A percentile compares a stretch with the other conserved stretches of the same genome.
Conservation (phyloP, 2,888 invertebrate genomes). For the Autographa gamma region DNA sequence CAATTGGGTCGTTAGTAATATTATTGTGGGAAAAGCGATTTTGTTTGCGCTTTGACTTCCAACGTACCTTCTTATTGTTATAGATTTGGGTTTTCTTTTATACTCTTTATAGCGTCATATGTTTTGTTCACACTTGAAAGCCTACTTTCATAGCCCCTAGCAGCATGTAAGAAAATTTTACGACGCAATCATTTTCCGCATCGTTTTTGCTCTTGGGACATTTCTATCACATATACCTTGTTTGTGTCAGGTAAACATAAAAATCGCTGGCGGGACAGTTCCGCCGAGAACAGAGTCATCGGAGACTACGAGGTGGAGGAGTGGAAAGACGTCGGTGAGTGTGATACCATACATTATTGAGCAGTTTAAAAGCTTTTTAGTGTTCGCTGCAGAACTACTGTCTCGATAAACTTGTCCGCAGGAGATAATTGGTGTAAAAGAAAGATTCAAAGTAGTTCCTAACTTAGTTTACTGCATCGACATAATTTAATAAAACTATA, state of each 20-base stretch:
- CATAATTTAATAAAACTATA: constrained; percentile 21
- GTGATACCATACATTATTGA: constrained; percentile 46
- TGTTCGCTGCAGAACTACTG: constrained; percentile 31
- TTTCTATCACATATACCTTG: constrained; percentile 63
- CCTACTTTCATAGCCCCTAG: constrained; percentile 74
- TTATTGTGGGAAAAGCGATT: constrained; percentile 87
- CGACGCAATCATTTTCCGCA: constrained; percentile 72
- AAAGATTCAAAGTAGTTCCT: constrained; percentile 24
- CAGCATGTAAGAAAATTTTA: constrained; percentile 73
- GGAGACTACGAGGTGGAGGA: constrained; percentile 93
- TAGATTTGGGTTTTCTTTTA: constrained; percentile 81
- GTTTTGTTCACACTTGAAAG: constrained; percentile 78
- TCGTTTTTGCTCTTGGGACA: constrained; percentile 62
- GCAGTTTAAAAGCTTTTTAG: constrained; percentile 53
- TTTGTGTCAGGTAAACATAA: constrained; percentile 87
- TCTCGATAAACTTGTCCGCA: constrained; percentile 28
- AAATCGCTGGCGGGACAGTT: constrained; percentile 88
- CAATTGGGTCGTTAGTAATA: constrained; percentile 88
- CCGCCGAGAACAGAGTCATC: constrained; percentile 90
- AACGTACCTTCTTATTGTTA: constrained; percentile 85
- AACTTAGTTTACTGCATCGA: constrained; percentile 26
- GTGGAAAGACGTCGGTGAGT: constrained; percentile 92
- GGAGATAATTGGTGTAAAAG: constrained; percentile 37
- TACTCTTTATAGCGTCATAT: constrained; percentile 79
- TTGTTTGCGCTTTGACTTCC: constrained; percentile 87